Conservation (phyloP, 2,888 invertebrate species). For the Frankliniella intonsa region DNA sequence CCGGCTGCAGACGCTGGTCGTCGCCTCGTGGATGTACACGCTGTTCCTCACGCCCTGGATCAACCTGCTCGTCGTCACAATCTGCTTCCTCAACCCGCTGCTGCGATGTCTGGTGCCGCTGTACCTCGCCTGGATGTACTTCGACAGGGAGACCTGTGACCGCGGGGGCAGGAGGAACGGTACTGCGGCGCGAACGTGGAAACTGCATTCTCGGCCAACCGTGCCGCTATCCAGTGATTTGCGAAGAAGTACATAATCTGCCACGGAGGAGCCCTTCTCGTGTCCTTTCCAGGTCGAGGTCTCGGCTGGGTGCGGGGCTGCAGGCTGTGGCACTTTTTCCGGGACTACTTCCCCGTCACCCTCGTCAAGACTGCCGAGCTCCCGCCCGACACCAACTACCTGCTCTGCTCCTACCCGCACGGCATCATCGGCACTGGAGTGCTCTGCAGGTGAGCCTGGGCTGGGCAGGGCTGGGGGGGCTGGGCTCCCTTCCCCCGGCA, state of each 20-base stretch:
- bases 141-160: conserved; percentile 59
- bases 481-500: too few relatives aligned
- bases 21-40: conserved; percentile 64
- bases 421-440: conserved; percentile 79
- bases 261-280: background rate
- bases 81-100: conserved; percentile 35
- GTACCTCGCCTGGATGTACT: conserved; percentile 63
- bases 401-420: conserved; percentile 87
- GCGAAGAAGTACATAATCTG: background rate
- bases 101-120: conserved; percentile 40
- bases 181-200: conserved; percentile 33
- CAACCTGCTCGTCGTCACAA: background rate
- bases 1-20: conserved; percentile 78
- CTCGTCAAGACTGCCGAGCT: conserved; percentile 78
- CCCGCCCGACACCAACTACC: conserved; percentile 73
- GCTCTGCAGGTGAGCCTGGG: background rate
- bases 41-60: conserved; percentile 58
- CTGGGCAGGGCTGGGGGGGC: background rate
- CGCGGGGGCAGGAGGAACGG: conserved; percentile 42
- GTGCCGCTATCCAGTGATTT: background rate
- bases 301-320: conserved; percentile 54
- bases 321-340: conserved; percentile 66
- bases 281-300: background rate
- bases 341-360: conserved; percentile 79
- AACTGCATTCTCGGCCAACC: background rate